phyloP scores from a whole-genome alignment of 2,888 invertebrate species.

The Petrolisthes cinctipes region DNA sequence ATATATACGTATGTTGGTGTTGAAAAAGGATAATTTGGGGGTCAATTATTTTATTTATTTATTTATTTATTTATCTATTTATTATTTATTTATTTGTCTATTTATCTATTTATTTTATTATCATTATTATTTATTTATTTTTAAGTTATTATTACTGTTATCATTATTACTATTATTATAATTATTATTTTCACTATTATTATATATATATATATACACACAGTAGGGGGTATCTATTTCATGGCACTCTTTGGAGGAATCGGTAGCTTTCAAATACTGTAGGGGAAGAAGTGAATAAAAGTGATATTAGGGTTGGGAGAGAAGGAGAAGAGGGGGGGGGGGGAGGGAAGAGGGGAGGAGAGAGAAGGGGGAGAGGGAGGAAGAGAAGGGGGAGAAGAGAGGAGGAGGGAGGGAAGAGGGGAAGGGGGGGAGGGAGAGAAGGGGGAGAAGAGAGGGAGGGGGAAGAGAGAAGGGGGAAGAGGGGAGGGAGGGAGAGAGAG shows the following conservation, averaged over 20 bases:
- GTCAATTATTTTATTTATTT: slow-evolving; percentile 8
- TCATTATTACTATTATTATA: neutral
- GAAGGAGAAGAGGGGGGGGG: neutral
- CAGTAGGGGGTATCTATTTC: neutral
- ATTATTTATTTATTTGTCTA: neutral
- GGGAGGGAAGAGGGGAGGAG: neutral
- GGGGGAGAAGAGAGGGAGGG: neutral
- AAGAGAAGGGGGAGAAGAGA: neutral
- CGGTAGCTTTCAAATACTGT: too few relatives aligned
- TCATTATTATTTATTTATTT: too few relatives aligned
- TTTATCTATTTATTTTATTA: too few relatives aligned
- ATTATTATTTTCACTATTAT: neutral
- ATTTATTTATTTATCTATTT: slow-evolving; percentile 16
- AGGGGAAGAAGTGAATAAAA: neutral
- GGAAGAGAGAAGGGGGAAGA: neutral
- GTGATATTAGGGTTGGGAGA: neutral
- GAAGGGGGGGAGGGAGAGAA: neutral
- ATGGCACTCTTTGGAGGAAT: neutral
- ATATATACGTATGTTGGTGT: too few relatives aligned
- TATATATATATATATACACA: slow-evolving; percentile 2
- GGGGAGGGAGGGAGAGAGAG: neutral
- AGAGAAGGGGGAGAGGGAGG: neutral
- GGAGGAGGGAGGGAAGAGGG: neutral
- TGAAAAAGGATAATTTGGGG: too few relatives aligned
- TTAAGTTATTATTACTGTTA: too few relatives aligned